A percentile compares a stretch with the other conserved stretches of the same genome.
These are phyloP conservation scores for Ovis canadensis DNA, from an alignment of 2,113 vertebrate species.

Conservation along the genomic window DNA sequence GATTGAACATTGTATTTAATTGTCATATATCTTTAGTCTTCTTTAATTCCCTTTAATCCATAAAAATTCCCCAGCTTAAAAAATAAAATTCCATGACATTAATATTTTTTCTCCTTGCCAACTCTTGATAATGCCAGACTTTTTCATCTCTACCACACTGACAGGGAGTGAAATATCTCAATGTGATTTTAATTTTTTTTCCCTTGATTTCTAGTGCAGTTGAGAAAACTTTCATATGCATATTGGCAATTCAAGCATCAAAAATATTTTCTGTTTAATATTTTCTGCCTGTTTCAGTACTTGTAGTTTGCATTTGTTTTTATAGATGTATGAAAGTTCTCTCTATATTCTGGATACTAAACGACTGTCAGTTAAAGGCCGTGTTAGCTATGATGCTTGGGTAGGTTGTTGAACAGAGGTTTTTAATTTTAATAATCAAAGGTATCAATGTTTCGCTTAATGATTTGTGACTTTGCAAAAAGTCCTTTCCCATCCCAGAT, in stretches of 20 bases:
- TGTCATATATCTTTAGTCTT: neutral
- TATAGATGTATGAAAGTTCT: neutral
- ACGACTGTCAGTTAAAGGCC: neutral
- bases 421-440: slow-evolving; percentile 20
- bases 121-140: neutral
- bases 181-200: slow-evolving; percentile 1
- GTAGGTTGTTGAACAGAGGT: neutral
- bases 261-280: neutral
- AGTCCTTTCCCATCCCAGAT: neutral
- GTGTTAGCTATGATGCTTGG: neutral
- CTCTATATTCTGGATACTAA: neutral
- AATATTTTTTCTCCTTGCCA: neutral
- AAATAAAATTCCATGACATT: neutral
- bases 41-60: neutral
- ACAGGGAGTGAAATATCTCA: neutral
- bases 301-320: neutral
- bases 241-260: neutral
- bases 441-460: neutral
- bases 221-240: neutral
- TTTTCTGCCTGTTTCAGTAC: neutral
- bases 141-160: neutral
- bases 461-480: neutral
- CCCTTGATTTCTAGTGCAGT: neutral
- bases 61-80: neutral
- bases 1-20: neutral